These are phyloP conservation scores for Anthophora plumipes DNA, from an alignment of 2,888 invertebrate species.

Conservation along the genomic window DNA sequence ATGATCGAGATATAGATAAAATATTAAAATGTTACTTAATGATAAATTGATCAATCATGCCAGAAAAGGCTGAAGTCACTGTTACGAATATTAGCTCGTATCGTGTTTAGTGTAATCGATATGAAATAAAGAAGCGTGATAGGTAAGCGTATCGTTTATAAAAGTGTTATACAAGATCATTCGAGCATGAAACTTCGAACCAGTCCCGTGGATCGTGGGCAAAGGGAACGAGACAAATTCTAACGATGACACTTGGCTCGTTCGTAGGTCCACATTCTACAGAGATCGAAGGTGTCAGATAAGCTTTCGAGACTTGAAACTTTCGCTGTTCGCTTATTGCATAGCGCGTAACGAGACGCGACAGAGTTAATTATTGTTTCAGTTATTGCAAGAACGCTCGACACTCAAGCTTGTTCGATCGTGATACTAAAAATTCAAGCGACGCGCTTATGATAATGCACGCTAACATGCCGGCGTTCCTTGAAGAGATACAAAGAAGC, in stretches of 20 bases:
- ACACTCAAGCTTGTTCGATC: conserved; percentile 18
- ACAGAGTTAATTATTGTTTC: conserved; percentile 60
- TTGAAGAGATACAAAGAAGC: not conserved
- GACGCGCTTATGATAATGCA: conserved; percentile 38
- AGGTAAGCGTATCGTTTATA: conserved; percentile 23
- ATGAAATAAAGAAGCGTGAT: conserved; percentile 32
- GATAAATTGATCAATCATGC: conserved; percentile 1
- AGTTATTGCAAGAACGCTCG: conserved; percentile 39
- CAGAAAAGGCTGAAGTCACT: not conserved
- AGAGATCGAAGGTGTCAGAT: conserved; percentile 57
- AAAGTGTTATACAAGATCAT: conserved; percentile 51
- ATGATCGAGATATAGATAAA: too few species aligned
- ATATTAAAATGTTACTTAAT: not conserved
- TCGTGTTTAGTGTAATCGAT: conserved; percentile 9
- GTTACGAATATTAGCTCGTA: conserved; percentile 3
- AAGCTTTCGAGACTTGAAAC: conserved; percentile 48
- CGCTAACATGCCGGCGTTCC: conserved; percentile 22
- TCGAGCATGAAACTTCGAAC: conserved; percentile 44
- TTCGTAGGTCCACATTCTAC: conserved; percentile 44
- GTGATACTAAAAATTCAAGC: conserved; percentile 24
- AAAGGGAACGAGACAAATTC: conserved; percentile 45
- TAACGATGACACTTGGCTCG: conserved; percentile 55
- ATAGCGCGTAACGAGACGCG: conserved; percentile 51
- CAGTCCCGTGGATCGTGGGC: conserved; percentile 1
- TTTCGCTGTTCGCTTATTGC: conserved; percentile 52